These are phyloP conservation scores for Drosophila virilis DNA, from an alignment of 1,140 invertebrate genomes.

Conservation along the genomic window DNA sequence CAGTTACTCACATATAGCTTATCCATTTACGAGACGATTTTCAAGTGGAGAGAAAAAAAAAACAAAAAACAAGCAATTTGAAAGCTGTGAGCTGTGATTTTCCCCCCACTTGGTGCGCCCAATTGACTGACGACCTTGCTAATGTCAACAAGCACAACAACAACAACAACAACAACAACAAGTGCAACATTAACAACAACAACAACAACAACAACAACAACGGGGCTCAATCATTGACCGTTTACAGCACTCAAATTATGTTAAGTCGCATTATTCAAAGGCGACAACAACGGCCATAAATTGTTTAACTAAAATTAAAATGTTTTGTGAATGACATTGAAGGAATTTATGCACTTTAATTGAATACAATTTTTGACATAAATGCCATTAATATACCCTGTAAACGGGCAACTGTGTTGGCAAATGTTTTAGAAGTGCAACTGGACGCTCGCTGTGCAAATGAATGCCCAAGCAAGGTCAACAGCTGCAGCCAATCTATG, in stretches of 20 bases:
- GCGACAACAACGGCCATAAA: conserved; percentile 40
- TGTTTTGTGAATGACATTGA: conserved; percentile 58
- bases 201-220: conserved; percentile 12
- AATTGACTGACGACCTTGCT: conserved; percentile 44
- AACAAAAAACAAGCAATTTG: conserved; percentile 2
- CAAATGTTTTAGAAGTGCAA: background rate
- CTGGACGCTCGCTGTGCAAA: background rate
- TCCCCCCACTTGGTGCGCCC: conserved; percentile 35
- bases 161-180: conserved; percentile 14
- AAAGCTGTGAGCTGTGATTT: conserved; percentile 10
- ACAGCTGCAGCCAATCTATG: background rate
- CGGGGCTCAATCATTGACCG: conserved; percentile 37
- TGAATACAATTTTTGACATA: conserved; percentile 46
- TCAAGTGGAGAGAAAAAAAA: conserved; percentile 4
- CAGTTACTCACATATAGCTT: background rate
- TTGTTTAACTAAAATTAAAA: conserved; percentile 45
- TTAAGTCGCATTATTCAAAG: conserved; percentile 33
- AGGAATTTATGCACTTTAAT: conserved; percentile 69
- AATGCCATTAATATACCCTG: conserved; percentile 2
- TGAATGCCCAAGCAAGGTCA: background rate
- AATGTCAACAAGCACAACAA: conserved; percentile 26
- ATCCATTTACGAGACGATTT: background rate
- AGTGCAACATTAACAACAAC: conserved; percentile 19
- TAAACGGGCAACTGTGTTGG: background rate
- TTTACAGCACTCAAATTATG: conserved; percentile 49